phyloP scores from a whole-genome alignment of 2,113 vertebrate genomes.

The Ceyx melanurus region DNA sequence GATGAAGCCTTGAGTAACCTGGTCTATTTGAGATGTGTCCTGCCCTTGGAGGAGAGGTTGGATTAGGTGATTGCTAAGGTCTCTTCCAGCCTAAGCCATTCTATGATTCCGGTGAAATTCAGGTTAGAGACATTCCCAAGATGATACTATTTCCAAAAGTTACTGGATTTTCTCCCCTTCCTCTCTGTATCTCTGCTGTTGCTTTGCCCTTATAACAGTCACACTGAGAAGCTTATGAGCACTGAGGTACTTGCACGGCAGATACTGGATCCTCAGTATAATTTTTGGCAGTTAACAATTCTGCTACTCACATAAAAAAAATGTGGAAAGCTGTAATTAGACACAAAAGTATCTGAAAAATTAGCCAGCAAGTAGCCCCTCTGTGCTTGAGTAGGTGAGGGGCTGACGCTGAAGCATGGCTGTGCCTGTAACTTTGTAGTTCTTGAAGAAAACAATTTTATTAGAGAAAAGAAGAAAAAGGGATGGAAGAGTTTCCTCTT shows the following conservation, averaged over 20 bases:
- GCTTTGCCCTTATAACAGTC: not conserved
- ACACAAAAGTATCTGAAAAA: not conserved
- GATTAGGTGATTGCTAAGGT: too few relatives aligned
- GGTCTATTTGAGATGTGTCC: too few relatives aligned
- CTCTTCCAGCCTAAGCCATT: too few relatives aligned
- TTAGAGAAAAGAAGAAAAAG: not conserved
- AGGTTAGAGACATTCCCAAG: not conserved
- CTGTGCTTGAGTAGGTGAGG: not conserved
- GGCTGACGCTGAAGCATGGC: not conserved
- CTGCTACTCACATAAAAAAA: not conserved
- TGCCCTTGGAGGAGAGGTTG: too few relatives aligned
- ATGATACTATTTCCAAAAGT: not conserved
- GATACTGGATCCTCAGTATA: not conserved
- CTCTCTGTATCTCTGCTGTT: not conserved
- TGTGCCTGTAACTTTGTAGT: not conserved
- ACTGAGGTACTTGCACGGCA: not conserved
- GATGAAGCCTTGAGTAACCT: too few relatives aligned
- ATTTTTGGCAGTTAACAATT: slow-evolving; percentile 9
- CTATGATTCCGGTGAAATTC: not conserved
- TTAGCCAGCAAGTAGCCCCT: not conserved
- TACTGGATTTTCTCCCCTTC: not conserved
- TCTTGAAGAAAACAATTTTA: not conserved
- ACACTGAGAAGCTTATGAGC: slow-evolving; percentile 1
- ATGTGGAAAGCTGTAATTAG: slow-evolving; percentile 1
- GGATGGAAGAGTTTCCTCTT: not conserved